Conservation (phyloP, 2,888 invertebrate species). For the Nemapogon koenigi region DNA sequence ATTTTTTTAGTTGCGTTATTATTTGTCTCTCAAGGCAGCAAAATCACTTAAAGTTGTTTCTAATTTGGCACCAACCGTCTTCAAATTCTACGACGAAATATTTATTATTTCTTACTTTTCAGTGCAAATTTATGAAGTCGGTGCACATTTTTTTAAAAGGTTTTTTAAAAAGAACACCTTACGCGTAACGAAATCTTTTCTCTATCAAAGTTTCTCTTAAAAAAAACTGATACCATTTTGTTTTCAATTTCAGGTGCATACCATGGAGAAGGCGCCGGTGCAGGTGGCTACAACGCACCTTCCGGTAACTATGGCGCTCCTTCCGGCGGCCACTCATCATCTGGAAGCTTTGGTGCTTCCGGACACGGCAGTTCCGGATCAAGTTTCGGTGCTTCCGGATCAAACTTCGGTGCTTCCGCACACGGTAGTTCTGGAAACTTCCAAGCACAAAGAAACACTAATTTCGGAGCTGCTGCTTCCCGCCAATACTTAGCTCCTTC, state of each 20-base stretch:
- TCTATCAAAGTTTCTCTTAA: too few relatives aligned
- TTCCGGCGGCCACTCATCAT: slow-evolving; percentile 10
- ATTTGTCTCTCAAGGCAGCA: too few relatives aligned
- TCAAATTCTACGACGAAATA: too few relatives aligned
- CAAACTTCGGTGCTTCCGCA: not conserved
- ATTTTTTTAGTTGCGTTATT: too few relatives aligned
- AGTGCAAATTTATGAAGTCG: too few relatives aligned
- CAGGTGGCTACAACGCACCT: slow-evolving; percentile 14
- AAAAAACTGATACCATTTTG: too few relatives aligned
- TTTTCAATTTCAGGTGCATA: slow-evolving; percentile 44
- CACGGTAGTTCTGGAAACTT: slow-evolving; percentile 19
- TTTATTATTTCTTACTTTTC: too few relatives aligned
- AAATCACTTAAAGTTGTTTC: too few relatives aligned
- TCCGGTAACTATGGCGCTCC: slow-evolving; percentile 23
- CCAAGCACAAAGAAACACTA: slow-evolving; percentile 23
- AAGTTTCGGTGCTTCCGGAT: not conserved
- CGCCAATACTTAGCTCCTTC: slow-evolving; percentile 53
- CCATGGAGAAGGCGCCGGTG: slow-evolving; percentile 47
- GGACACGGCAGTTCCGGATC: not conserved
- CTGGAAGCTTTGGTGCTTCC: not conserved
- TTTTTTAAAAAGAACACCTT: too few relatives aligned
- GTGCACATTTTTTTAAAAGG: too few relatives aligned
- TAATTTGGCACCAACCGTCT: too few relatives aligned
- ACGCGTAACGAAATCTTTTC: too few relatives aligned
- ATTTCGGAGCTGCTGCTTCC: slow-evolving; percentile 31